Percentiles rank a stretch among this genome's conserved stretches.
phyloP scores from a whole-genome alignment of 2,888 invertebrate genomes.

The Rhopalosiphum nymphaeae region DNA sequence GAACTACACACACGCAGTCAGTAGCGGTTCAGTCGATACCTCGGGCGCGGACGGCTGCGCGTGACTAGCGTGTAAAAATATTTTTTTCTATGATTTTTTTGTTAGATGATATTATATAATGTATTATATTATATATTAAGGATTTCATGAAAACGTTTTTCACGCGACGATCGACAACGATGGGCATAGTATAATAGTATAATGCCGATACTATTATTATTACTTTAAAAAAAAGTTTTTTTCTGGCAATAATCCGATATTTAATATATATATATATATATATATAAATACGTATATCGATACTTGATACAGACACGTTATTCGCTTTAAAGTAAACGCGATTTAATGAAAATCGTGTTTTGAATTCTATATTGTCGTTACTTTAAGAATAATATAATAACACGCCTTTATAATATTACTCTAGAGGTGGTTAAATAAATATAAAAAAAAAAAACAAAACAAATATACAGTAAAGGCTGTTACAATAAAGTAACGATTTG shows the following conservation, averaged over 20 bases:
- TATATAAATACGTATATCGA: not conserved
- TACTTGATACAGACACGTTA: not conserved
- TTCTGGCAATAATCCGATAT: constrained; percentile 4
- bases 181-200: not conserved
- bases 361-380: not conserved
- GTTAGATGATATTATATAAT: not conserved
- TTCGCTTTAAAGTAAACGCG: constrained; percentile 27
- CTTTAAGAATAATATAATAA: not conserved
- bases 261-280: constrained; percentile 20
- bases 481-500: not conserved
- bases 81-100: not conserved
- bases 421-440: not conserved
- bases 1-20: not conserved
- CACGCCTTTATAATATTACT: not conserved
- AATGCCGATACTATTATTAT: constrained; percentile 6
- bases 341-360: constrained; percentile 56
- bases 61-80: constrained; percentile 31
- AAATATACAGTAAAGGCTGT: not conserved
- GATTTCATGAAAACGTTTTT: not conserved
- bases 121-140: not conserved
- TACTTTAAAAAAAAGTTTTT: not conserved
- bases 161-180: not conserved
- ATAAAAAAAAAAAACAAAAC: not conserved
- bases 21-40: not conserved
- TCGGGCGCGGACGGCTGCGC: not conserved